phyloP scores from a whole-genome alignment of 2,888 invertebrate genomes.

The Bugula neritina region DNA sequence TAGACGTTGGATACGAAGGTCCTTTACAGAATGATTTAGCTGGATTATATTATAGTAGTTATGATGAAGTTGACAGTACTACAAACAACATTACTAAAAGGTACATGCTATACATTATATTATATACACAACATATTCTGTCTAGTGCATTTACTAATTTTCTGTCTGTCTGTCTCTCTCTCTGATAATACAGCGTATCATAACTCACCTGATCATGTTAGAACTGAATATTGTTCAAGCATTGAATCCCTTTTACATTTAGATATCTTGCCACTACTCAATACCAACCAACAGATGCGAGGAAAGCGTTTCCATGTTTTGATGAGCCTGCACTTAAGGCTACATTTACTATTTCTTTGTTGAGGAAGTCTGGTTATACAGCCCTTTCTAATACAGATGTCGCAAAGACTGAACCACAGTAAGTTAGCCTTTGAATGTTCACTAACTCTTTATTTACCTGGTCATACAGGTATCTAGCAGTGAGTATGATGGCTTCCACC shows the following conservation, averaged over 20 bases:
- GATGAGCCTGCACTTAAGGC: constrained; percentile 84
- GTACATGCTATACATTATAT: too few relatives aligned
- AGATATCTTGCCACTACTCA: constrained; percentile 68
- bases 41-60: constrained; percentile 34
- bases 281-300: constrained; percentile 86
- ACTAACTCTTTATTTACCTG: not conserved
- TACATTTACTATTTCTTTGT: constrained; percentile 69
- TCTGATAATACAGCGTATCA: too few relatives aligned
- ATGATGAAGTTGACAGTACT: constrained; percentile 27
- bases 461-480: constrained; percentile 61
- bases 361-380: constrained; percentile 46
- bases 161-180: too few relatives aligned
- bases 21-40: constrained; percentile 30
- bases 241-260: too few relatives aligned
- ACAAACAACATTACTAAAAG: not conserved
- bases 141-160: too few relatives aligned
- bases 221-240: too few relatives aligned
- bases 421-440: not conserved
- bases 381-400: constrained; percentile 41
- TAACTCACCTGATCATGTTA: too few relatives aligned
- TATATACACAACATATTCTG: too few relatives aligned
- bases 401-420: constrained; percentile 1
- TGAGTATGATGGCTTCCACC: constrained; percentile 80
- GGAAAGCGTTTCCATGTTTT: constrained; percentile 87
- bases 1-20: constrained; percentile 31